Base-by-base conservation (phyloP, 1,140 invertebrate genomes). In the Drosophila carrolli region DNA sequence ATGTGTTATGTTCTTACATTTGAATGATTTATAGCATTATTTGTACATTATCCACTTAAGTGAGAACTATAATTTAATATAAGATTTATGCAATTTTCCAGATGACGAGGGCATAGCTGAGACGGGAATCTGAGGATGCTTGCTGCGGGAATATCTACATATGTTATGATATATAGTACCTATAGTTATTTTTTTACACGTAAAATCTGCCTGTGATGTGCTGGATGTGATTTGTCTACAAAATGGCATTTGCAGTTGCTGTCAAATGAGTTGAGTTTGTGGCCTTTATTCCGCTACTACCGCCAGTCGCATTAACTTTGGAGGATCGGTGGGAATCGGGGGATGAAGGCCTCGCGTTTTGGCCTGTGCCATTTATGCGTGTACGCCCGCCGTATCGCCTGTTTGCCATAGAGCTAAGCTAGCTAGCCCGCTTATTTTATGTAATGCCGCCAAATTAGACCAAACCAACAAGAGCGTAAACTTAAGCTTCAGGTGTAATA, bases 21-120 rank as follows among this genome's bases (percentile, higher is more conserved):
- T 7, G 5, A 53, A 23, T 35, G 6, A 38, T 48, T 29, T n/a
- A 7, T 27, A 27, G 19, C 23, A 48, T 27, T 54, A 23, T 44
- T 32, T 47, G 43, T 55, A 60, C 40, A 68, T 37, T 41, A 37
- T 57, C 16, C 27, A 10, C 16, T 9, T 43, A n/a, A n/a, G 38
- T 35, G 14, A n/a, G 16, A 10, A 13, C 7, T 38, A 10, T 2
- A 11, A 50, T 11, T 9, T n/a, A 23, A 14, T 40, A 13, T 27
- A 57, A 56, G 14, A 23, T 5, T 38, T 44, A 19, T 38, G 9
- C n/a, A 19, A 32, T 60, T 70, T 92, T 92, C 68, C 94, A 98
- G 97, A 98, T 95, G 97, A 98, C 93, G 97, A 98, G 94, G 97
- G 97, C 77, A 98, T 98, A 93, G 97, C 97, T 29, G 97, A 98